phyloP scores from a whole-genome alignment of 2,113 vertebrate genomes.

The Acanthochromis polyacanthus region DNA sequence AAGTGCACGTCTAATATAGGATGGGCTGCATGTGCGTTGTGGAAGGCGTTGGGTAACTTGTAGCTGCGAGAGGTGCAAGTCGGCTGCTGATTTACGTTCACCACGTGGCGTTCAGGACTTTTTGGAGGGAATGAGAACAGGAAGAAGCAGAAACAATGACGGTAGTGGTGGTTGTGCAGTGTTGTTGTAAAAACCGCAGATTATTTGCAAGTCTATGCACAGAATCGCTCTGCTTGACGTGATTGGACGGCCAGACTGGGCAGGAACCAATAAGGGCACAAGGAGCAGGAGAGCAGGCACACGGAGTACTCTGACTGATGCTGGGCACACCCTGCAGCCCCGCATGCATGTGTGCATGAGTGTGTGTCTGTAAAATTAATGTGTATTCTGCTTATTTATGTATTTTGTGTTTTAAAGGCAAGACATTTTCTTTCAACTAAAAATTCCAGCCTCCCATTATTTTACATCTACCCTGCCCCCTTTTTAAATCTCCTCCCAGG shows the following conservation, averaged over 20 bases:
- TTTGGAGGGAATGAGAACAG: slow-evolving; percentile 14
- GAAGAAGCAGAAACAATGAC: slow-evolving; percentile 28
- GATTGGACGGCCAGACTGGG: slow-evolving; percentile 73
- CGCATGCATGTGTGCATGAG: slow-evolving; percentile 33
- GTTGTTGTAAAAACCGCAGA: slow-evolving; percentile 72
- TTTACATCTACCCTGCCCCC: slow-evolving; percentile 39
- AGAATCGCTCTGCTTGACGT: slow-evolving; percentile 52
- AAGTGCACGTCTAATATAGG: slow-evolving; percentile 2
- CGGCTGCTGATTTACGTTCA: slow-evolving; percentile 20
- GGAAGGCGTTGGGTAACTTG: neutral
- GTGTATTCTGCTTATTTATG: slow-evolving; percentile 43
- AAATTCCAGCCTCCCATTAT: slow-evolving; percentile 39
- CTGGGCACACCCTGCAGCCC: slow-evolving; percentile 75
- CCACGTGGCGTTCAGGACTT: slow-evolving; percentile 11
- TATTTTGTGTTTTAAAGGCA: slow-evolving; percentile 47
- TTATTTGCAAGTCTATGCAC: slow-evolving; percentile 77
- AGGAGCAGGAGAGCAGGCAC: slow-evolving; percentile 65
- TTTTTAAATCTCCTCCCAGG: slow-evolving; percentile 51
- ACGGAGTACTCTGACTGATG: slow-evolving; percentile 60
- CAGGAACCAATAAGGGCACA: slow-evolving; percentile 73
- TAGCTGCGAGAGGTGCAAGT: neutral
- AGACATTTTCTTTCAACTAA: slow-evolving; percentile 50
- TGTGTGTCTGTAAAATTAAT: slow-evolving; percentile 41
- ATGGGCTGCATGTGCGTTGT: neutral
- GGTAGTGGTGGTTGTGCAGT: slow-evolving; percentile 43